Evolutionary conservation across 1,140 invertebrate genomes (phyloP).

Genomic region (Drosophila carrolli): DNA sequence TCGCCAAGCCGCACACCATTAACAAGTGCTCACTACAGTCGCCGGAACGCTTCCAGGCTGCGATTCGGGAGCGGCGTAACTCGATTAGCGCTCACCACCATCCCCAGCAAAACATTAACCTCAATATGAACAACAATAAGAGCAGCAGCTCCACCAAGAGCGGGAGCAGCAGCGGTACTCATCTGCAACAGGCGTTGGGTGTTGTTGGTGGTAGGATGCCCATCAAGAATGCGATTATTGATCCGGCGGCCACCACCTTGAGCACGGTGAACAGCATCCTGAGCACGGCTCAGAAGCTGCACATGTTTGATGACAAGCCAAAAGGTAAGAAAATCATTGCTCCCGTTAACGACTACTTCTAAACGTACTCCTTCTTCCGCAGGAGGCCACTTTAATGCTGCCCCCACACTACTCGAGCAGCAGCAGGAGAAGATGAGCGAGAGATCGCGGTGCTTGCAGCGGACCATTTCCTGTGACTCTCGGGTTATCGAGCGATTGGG

Average conservation of each 20-base stretch:
- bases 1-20: conserved; percentile 67
- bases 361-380: background rate
- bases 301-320: conserved; percentile 74
- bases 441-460: conserved; percentile 87
- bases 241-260: conserved; percentile 56
- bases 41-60: conserved; percentile 69
- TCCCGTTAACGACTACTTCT: too few relatives aligned
- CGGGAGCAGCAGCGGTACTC: conserved; percentile 24
- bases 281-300: conserved; percentile 66
- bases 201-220: conserved; percentile 16
- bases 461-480: conserved; percentile 85
- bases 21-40: conserved; percentile 74
- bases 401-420: conserved; percentile 89
- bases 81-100: conserved; percentile 67
- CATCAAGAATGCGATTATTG: conserved; percentile 30
- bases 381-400: conserved; percentile 87
- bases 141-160: conserved; percentile 12
- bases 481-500: conserved; percentile 65
- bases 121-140: conserved; percentile 24
- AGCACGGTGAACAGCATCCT: conserved; percentile 68
- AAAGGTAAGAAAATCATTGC: conserved; percentile 48
- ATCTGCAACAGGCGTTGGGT: conserved; percentile 25
- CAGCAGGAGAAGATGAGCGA: conserved; percentile 91
- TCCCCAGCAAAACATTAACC: conserved; percentile 18
- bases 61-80: conserved; percentile 66